Conservation (phyloP, 37 sponge, comb jelly and placozoan genomes). For the Aphrocallistes beatrix region DNA sequence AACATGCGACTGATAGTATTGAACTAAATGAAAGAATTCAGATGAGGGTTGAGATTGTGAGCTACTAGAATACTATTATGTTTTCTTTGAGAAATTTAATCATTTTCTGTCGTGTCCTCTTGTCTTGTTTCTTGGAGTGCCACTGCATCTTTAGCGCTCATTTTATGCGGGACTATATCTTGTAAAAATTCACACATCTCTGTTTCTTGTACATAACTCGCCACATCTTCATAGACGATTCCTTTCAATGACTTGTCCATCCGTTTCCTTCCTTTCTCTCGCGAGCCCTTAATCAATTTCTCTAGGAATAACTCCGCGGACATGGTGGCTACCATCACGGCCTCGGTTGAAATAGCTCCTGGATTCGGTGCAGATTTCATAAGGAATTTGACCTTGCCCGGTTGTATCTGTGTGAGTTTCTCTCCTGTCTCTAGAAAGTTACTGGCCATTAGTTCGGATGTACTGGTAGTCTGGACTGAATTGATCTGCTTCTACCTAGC, state of each 20-base stretch:
- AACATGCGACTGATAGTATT: background rate
- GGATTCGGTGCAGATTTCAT: constrained; percentile 9
- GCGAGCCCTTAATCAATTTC: background rate
- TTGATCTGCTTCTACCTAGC: background rate
- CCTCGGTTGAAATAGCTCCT: background rate
- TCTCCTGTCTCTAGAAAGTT: background rate
- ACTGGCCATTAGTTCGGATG: background rate
- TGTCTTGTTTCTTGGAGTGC: background rate
- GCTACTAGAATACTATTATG: background rate
- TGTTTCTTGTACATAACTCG: background rate
- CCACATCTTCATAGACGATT: background rate
- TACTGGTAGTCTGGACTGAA: background rate
- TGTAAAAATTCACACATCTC: background rate
- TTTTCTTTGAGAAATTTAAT: background rate
- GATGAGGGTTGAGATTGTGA: background rate
- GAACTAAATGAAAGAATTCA: background rate
- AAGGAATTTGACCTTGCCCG: background rate
- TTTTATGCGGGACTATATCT: background rate
- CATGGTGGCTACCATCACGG: background rate
- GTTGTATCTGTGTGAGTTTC: background rate
- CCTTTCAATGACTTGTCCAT: background rate
- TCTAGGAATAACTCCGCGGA: background rate
- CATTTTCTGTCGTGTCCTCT: background rate
- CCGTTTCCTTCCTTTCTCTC: background rate
- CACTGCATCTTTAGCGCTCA: background rate